phyloP scores from a whole-genome alignment of 2,888 invertebrate genomes.

The Baronia brevicornis region DNA sequence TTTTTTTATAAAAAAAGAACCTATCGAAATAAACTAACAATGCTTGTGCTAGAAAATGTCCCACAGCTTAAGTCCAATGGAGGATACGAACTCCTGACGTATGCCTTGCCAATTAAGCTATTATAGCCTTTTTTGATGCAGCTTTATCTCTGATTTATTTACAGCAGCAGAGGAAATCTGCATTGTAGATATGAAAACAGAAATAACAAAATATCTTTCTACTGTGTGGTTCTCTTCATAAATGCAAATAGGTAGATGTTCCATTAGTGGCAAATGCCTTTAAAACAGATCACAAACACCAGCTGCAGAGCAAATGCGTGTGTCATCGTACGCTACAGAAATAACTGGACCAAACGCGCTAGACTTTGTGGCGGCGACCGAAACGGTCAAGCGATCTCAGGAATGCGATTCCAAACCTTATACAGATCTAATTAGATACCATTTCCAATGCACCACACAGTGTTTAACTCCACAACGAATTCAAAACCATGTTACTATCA shows the following conservation, averaged over 20 bases:
- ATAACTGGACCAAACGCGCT: slow-evolving; percentile 11
- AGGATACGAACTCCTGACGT: too few species aligned
- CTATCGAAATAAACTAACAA: too few species aligned
- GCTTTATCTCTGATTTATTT: too few species aligned
- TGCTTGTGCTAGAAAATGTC: too few species aligned
- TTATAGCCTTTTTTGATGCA: too few species aligned
- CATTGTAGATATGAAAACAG: background rate
- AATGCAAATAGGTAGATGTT: background rate
- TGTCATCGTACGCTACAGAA: slow-evolving; percentile 10
- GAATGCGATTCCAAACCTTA: slow-evolving; percentile 8
- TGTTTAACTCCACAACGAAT: background rate
- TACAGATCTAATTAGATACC: slow-evolving; percentile 9
- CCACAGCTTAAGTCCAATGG: too few species aligned
- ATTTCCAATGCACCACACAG: slow-evolving; percentile 1
- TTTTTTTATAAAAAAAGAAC: too few species aligned
- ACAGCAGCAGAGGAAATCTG: too few species aligned
- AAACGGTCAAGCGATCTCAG: slow-evolving; percentile 1
- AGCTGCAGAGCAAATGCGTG: slow-evolving; percentile 10
- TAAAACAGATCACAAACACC: slow-evolving; percentile 18
- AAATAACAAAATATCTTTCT: background rate
- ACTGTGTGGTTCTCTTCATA: background rate
- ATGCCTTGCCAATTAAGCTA: too few species aligned
- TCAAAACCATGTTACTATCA: slow-evolving; percentile 1
- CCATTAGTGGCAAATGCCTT: slow-evolving; percentile 10
- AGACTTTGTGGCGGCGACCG: slow-evolving; percentile 13